Percentiles rank a stretch among this genome's conserved stretches.
Conservation (phyloP, 2,797 vertebrate genomes). For the Poecilia picta region DNA sequence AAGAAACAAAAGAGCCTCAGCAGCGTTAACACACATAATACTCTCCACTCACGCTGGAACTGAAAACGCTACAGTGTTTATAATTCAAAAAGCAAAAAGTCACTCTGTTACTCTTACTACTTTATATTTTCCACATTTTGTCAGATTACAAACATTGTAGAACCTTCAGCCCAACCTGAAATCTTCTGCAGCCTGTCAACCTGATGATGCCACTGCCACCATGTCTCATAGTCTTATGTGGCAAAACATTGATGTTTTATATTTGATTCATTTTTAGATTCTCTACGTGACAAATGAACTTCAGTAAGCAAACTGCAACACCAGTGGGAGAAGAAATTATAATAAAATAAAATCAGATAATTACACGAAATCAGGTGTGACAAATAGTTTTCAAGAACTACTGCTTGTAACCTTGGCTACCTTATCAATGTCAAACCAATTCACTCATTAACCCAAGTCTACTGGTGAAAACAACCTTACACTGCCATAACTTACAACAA, state of each 20-base stretch:
- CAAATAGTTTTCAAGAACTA: not conserved
- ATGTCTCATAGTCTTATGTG: not conserved
- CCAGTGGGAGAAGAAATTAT: not conserved
- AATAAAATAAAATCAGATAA: not conserved
- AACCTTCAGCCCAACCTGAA: not conserved
- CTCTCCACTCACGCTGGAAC: conserved; percentile 8
- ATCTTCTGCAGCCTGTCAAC: not conserved
- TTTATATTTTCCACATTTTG: not conserved
- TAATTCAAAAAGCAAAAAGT: not conserved
- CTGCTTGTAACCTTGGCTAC: no score
- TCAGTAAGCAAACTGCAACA: not conserved
- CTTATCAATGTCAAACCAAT: not conserved
- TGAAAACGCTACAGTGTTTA: conserved; percentile 13
- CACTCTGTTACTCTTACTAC: not conserved
- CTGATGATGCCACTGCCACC: not conserved
- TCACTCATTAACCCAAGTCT: not conserved
- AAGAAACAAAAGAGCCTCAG: conserved; percentile 29
- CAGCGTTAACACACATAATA: conserved; percentile 12
- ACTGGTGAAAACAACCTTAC: no score
- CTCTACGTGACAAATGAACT: not conserved
- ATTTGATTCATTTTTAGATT: not conserved
- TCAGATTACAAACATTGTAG: not conserved
- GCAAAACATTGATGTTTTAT: not conserved
- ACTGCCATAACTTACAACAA: not conserved
- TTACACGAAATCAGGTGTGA: not conserved